Evolutionary conservation across 2,888 invertebrate species (phyloP), one percentile per base, ranked within the genome.

Genomic region (Lithosia quadra): DNA sequence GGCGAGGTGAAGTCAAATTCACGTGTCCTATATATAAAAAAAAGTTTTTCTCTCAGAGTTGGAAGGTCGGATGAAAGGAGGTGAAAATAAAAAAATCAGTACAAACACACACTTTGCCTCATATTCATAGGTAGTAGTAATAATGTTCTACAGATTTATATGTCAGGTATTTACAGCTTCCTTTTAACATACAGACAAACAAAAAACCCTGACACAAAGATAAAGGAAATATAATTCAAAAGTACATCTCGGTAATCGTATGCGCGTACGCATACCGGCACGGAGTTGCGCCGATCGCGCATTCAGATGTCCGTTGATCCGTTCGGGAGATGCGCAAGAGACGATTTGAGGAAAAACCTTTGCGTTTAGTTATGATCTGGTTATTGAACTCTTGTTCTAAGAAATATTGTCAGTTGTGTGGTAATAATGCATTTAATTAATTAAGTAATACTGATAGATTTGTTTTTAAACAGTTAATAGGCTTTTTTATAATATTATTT

Each of bases 271-370:
- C 78, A 78, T 80, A 68, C 81, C 81, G 60, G n/a, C 79, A 78
- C 80, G 66, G 24, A 68, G 63, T 66, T 53, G 63, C 73, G 71
- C 72, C 64, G 73, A 69, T 76, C 71, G 67, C 65, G 79, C 75
- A 82, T 82, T 75, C 68, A 71, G 73, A 75, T 71, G 74, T 65
- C 63, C 71, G 43, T 39, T 56, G 22, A 22, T 67, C 64, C 70
- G 55, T 39, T 60, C 68, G 24, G 34, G 72, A 75, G 81, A 79
- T 79, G 78, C 78, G 78, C 79, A 53, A 39, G 72, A 75, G 78
- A 73, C 64, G 75, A 72, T 72, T 79, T 82, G 67, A 81, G 82
- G 82, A 82, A 81, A 82, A 82, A 73, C 70, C 66, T 69, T 71
- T 56, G 22, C 63, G 59, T 76, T 73, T 67, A 74, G 67, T 76